Conservation (phyloP, 1,140 invertebrate species). For the Octopus sinensis region DNA sequence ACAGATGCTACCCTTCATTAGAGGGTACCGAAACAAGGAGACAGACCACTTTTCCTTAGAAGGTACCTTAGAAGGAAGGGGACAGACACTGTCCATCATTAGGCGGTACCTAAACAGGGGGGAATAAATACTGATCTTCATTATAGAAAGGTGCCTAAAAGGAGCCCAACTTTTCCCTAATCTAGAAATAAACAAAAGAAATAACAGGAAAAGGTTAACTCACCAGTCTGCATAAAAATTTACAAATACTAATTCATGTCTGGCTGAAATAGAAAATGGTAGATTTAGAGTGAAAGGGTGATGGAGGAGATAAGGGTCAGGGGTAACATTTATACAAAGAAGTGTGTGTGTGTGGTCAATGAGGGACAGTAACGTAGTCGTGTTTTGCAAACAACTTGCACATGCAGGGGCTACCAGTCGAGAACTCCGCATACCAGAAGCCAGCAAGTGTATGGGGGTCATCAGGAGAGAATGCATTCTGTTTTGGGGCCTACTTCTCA, state of each 20-base stretch:
- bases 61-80: slow-evolving; percentile 61
- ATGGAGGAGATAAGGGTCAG: too few relatives aligned
- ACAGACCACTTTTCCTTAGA: slow-evolving; percentile 50
- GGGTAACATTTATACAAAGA: too few relatives aligned
- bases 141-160: not conserved
- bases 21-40: not conserved
- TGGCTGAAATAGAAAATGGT: slow-evolving; percentile 68
- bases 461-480: too few relatives aligned
- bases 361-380: too few relatives aligned
- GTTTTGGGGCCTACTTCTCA: too few relatives aligned
- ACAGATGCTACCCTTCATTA: too few relatives aligned
- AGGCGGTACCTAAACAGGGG: not conserved
- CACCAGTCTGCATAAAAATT: slow-evolving; percentile 99
- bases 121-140: slow-evolving; percentile 3
- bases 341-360: too few relatives aligned
- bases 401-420: too few relatives aligned
- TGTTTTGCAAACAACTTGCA: too few relatives aligned
- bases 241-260: slow-evolving; percentile 93
- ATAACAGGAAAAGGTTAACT: slow-evolving; percentile 21
- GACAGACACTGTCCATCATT: not conserved
- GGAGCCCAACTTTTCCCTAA: not conserved
- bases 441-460: too few relatives aligned
- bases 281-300: too few relatives aligned
- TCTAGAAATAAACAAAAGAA: not conserved
- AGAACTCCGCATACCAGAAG: too few relatives aligned